Evolutionary conservation across 2,113 vertebrate species (phyloP), one percentile per base, ranked within the genome.

Genomic region (Aptenodytes forsteri): DNA sequence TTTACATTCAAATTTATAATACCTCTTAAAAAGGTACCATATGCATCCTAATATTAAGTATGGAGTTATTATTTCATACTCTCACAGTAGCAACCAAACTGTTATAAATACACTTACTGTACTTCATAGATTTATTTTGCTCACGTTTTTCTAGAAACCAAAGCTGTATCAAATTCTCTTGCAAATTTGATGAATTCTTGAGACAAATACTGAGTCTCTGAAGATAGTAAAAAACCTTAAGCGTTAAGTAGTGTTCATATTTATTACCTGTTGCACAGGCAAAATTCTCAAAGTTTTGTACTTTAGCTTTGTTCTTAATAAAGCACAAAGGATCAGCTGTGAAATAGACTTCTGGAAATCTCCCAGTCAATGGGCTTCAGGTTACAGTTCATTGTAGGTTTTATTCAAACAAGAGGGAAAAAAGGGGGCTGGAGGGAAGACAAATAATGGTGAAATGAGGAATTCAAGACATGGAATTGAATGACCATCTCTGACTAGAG

Each of bases 361-460:
- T 78, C 44, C 29, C 22, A 69, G 49, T 34, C 54, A 84, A 50
- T 19, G 6, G 34, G 61, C 56, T 56, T 62, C 87, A 75, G 36
- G 36, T 80, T 89, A 83, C 67, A 87, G 47, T 32, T 90, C 55
- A 79, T 40, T 85, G 46, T 62, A 76, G 66, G 56, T 14, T 89
- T 93, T 83, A 61, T 58, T 83, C 42, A 89, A 95, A 78, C 17
- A 44, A 56, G 6, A 38, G 15, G 4, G 4, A 2, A 1, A 66
- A 67, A 58, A 23, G 7, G 2, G 7, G 6, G 12, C 3, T 59
- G 2, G 4, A 3, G 2, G 8, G 4, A 52, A 64, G 32, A 69
- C 38, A 69, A 76, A 83, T 42, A 86, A 67, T 27, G 15, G 19
- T 12, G 13, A 83, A 81, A 64, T 9, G 22, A 85, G 36, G 36